These are phyloP conservation scores for Podarcis raffonei DNA, from an alignment of 2,113 vertebrate genomes.

Conservation along the genomic window DNA sequence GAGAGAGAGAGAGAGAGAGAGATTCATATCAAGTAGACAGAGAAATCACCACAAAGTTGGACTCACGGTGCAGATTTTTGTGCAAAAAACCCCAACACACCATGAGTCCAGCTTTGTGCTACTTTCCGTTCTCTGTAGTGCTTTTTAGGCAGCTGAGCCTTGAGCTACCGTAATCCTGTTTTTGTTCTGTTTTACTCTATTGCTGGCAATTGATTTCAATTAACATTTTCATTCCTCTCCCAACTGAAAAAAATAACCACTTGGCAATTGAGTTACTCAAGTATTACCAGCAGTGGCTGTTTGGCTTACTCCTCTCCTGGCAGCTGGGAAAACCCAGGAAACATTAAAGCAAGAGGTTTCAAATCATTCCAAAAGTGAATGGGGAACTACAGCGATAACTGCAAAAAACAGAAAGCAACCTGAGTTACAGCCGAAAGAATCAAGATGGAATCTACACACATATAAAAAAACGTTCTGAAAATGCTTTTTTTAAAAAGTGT, in stretches of 20 bases:
- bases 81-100: neutral
- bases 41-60: constrained; percentile 26
- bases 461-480: too few species aligned
- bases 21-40: constrained; percentile 50
- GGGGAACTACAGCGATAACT: constrained; percentile 50
- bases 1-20: too few species aligned
- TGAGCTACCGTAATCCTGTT: constrained; percentile 61
- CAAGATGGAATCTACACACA: neutral
- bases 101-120: too few species aligned
- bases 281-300: constrained; percentile 66
- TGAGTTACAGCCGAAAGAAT: constrained; percentile 41
- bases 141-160: constrained; percentile 59
- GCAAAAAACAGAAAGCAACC: constrained; percentile 54
- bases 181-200: constrained; percentile 43
- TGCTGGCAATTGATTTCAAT: constrained; percentile 71
- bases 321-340: constrained; percentile 67
- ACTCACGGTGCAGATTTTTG: neutral
- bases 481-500: too few species aligned
- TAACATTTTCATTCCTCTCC: constrained; percentile 72
- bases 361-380: constrained; percentile 57
- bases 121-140: constrained; percentile 36
- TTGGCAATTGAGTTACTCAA: constrained; percentile 68
- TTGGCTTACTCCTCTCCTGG: constrained; percentile 62
- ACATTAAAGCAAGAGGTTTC: constrained; percentile 63
- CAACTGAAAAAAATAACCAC: constrained; percentile 65